Percentiles rank a stretch among this genome's conserved stretches.
Conservation (phyloP, 2,888 invertebrate genomes). For the Lamellibrachia columna region DNA sequence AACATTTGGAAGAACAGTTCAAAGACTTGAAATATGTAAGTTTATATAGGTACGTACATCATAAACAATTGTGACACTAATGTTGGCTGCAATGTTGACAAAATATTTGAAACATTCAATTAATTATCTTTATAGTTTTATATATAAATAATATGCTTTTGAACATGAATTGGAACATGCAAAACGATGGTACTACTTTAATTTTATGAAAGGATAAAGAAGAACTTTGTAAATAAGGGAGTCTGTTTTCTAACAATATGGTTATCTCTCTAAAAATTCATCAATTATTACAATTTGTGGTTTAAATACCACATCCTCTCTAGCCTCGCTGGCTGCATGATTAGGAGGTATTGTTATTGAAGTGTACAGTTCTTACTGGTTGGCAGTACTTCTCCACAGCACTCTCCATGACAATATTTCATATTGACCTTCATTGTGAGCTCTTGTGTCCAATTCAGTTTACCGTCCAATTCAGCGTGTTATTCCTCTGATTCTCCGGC, state of each 20-base stretch:
- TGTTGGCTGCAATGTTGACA: neutral
- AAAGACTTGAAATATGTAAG: neutral
- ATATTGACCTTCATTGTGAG: neutral
- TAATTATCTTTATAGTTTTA: no score
- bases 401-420: neutral
- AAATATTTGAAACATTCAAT: neutral
- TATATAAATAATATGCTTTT: neutral
- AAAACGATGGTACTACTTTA: no score
- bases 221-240: no score
- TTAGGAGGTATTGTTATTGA: neutral
- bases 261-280: no score
- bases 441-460: neutral
- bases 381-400: neutral
- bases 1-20: constrained; percentile 16
- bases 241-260: no score
- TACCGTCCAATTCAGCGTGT: neutral
- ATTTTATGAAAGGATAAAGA: no score
- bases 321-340: neutral
- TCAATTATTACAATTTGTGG: no score
- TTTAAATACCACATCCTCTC: no score
- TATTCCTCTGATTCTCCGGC: neutral
- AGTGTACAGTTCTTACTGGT: neutral
- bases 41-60: neutral
- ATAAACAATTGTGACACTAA: neutral
- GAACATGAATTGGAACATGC: neutral